A percentile compares a stretch with the other conserved stretches of the same genome.
These are phyloP conservation scores for Montipora capitata DNA, from an alignment of 92 coral and sea anemone genomes.

Conservation along the genomic window DNA sequence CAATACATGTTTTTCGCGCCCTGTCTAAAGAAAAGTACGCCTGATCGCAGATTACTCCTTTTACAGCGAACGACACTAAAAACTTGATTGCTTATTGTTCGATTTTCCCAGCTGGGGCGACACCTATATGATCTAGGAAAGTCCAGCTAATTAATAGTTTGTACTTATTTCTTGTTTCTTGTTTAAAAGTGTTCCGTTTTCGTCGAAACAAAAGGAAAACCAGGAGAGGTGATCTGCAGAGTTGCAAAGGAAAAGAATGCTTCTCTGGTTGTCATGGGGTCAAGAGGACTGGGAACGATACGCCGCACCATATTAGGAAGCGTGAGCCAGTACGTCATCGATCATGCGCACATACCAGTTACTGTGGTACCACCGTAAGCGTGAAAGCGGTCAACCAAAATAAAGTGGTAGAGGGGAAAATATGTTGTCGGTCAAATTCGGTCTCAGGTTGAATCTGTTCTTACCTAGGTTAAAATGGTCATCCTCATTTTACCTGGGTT, in stretches of 20 bases:
- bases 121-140: too few species aligned
- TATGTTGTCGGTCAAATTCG: too few species aligned
- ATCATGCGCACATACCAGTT: constrained; percentile 81
- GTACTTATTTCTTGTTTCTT: background rate
- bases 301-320: constrained; percentile 90
- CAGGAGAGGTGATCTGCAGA: constrained; percentile 82
- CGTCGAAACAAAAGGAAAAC: constrained; percentile 73
- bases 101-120: too few species aligned
- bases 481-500: too few species aligned
- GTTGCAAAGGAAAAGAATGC: constrained; percentile 81
- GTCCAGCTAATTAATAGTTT: background rate
- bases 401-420: too few species aligned
- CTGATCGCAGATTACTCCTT: too few species aligned
- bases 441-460: too few species aligned
- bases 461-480: too few species aligned
- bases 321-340: constrained; percentile 81
- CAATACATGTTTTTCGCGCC: background rate
- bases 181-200: constrained; percentile 65
- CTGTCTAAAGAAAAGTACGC: too few species aligned
- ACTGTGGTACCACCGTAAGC: constrained; percentile 70
- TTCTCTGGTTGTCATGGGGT: constrained; percentile 75
- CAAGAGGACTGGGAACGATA: constrained; percentile 82
- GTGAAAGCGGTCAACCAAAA: background rate
- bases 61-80: too few species aligned
- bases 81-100: too few species aligned